Evolutionary conservation across 2,888 invertebrate genomes (phyloP).

Genomic region (Clepsis dumicolana): DNA sequence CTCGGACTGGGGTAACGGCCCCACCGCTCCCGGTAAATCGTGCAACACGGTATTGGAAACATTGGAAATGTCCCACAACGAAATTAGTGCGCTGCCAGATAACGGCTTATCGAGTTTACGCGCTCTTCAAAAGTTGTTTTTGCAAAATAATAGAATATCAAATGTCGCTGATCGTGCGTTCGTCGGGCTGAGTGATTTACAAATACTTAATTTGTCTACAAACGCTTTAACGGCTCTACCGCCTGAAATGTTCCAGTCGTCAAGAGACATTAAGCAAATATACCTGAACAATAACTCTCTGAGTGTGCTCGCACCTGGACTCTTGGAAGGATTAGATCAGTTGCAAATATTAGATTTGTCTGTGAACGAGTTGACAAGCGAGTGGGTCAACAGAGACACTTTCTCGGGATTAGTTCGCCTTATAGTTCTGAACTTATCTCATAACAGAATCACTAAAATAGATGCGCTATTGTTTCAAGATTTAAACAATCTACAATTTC

Average conservation of each 20-base stretch:
- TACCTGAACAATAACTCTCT: conserved; percentile 92
- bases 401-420: conserved; percentile 91
- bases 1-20: conserved; percentile 90
- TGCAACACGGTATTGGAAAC: conserved; percentile 90
- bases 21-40: conserved; percentile 88
- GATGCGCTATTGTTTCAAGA: conserved; percentile 91
- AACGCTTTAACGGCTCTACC: conserved; percentile 92
- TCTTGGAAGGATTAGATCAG: conserved; percentile 90
- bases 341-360: conserved; percentile 91
- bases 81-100: conserved; percentile 89
- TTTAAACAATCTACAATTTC: conserved; percentile 90
- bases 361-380: conserved; percentile 91
- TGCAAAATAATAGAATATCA: conserved; percentile 92
- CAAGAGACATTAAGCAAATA: conserved; percentile 90
- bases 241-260: conserved; percentile 91
- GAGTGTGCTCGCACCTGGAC: conserved; percentile 90
- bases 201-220: conserved; percentile 91
- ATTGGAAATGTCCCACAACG: conserved; percentile 91
- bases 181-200: conserved; percentile 89
- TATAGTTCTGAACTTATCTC: conserved; percentile 90
- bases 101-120: conserved; percentile 90
- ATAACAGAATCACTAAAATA: conserved; percentile 90
- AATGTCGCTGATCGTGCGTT: conserved; percentile 91
- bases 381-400: conserved; percentile 92
- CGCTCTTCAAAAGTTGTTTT: conserved; percentile 88